phyloP scores from a whole-genome alignment of 2,113 vertebrate species.

The Ptyas mucosa region DNA sequence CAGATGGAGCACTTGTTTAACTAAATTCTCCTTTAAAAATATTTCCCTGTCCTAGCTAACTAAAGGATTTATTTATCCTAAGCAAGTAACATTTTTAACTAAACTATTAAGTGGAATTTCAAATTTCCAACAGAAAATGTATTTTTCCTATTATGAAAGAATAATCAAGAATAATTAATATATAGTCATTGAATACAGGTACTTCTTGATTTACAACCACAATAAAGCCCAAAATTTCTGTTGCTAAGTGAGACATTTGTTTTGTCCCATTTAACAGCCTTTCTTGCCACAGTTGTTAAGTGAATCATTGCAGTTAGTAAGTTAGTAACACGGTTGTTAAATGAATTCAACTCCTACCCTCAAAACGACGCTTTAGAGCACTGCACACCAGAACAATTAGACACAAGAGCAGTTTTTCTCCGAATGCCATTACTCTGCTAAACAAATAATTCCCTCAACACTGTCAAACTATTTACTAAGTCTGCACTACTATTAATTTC shows the following conservation, averaged over 20 bases:
- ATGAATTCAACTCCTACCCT: too few species aligned
- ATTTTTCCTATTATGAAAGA: not conserved
- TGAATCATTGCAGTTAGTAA: not conserved
- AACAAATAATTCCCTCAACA: too few species aligned
- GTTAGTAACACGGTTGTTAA: not conserved
- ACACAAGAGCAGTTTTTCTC: too few species aligned
- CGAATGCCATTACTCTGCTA: too few species aligned
- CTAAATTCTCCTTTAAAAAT: not conserved
- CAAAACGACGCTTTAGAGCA: too few species aligned
- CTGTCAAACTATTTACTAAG: too few species aligned
- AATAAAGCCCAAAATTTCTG: not conserved
- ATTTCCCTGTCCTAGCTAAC: not conserved
- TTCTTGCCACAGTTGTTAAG: not conserved
- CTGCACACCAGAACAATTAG: too few species aligned
- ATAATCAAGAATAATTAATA: not conserved
- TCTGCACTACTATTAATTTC: too few species aligned
- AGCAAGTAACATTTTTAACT: not conserved
- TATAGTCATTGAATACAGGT: not conserved
- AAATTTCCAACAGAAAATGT: not conserved
- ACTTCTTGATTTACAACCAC: not conserved
- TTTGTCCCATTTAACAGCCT: not conserved
- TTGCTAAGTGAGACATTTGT: not conserved
- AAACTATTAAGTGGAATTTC: not conserved
- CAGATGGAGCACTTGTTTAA: slow-evolving; percentile 34
- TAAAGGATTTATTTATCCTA: not conserved